Evolutionary conservation across 2,797 vertebrate genomes (phyloP).

Genomic region (Telmatherina bonti): DNA sequence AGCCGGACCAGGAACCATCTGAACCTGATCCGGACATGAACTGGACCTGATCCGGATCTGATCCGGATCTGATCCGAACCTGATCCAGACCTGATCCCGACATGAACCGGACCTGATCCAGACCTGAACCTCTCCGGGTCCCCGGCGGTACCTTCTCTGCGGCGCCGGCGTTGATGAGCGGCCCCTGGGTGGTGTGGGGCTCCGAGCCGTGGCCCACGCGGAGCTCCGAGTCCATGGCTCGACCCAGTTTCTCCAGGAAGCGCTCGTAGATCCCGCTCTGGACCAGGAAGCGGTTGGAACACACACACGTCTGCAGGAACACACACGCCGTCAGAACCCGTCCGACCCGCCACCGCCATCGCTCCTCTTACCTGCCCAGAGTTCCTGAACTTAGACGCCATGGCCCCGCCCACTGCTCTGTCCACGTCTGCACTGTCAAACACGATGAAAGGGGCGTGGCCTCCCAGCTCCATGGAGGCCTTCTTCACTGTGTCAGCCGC

Average conservation of each 20-base stretch:
- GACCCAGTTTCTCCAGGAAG: conserved; percentile 88
- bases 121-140: too few species aligned
- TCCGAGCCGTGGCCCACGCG: conserved; percentile 89
- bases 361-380: conserved; percentile 88
- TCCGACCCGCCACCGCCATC: too few species aligned
- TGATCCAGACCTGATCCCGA: too few species aligned
- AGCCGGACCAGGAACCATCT: too few species aligned
- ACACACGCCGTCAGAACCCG: too few species aligned
- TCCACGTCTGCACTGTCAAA: conserved; percentile 93
- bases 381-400: conserved; percentile 94
- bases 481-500: conserved; percentile 92
- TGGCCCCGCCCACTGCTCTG: conserved; percentile 89
- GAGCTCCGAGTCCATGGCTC: conserved; percentile 87
- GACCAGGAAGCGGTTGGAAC: conserved; percentile 94
- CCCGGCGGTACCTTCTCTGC: conserved; percentile 89
- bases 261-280: conserved; percentile 89
- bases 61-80: too few species aligned
- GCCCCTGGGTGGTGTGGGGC: conserved; percentile 91
- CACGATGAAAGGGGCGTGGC: conserved; percentile 96
- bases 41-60: too few species aligned
- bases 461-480: conserved; percentile 97
- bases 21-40: too few species aligned
- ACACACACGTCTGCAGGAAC: conserved; percentile 91
- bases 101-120: too few species aligned
- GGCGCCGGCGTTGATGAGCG: conserved; percentile 91